A percentile compares a stretch with the other conserved stretches of the same genome.
phyloP scores from a whole-genome alignment of 1,140 invertebrate species.

The Drosophila ambigua region DNA sequence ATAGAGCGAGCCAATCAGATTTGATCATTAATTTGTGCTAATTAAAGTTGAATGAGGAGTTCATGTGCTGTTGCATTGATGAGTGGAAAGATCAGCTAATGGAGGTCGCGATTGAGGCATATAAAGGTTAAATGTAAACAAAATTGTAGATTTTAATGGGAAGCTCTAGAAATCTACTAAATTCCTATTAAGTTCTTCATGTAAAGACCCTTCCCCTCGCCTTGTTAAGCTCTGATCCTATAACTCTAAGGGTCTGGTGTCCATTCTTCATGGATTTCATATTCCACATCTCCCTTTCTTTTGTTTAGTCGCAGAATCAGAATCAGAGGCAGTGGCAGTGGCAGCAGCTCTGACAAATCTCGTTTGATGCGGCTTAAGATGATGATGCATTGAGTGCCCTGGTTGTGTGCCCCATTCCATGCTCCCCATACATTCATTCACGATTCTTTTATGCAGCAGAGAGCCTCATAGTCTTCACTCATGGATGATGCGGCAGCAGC shows the following conservation, averaged over 20 bases:
- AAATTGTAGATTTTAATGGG: no score
- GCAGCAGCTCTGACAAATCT: constrained; percentile 36
- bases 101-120: no score
- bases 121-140: no score
- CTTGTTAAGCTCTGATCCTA: no score
- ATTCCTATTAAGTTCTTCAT: no score
- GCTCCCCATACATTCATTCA: constrained; percentile 33
- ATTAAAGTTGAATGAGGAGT: constrained; percentile 7
- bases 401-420: constrained; percentile 23
- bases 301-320: neutral
- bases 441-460: constrained; percentile 41
- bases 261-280: constrained; percentile 49
- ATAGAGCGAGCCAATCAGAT: neutral
- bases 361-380: constrained; percentile 54
- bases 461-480: constrained; percentile 31
- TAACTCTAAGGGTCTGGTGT: neutral
- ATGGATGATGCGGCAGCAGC: no score
- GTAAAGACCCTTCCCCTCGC: no score
- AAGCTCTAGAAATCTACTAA: no score
- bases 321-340: no score
- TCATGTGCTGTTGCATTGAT: neutral
- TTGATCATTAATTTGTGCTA: constrained; percentile 28
- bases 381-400: constrained; percentile 53
- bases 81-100: neutral
- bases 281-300: constrained; percentile 33